Percentiles rank a stretch among this genome's conserved stretches.
Evolutionary conservation across 2,797 vertebrate species (phyloP).

Genomic region (Lacerta bilineata): DNA sequence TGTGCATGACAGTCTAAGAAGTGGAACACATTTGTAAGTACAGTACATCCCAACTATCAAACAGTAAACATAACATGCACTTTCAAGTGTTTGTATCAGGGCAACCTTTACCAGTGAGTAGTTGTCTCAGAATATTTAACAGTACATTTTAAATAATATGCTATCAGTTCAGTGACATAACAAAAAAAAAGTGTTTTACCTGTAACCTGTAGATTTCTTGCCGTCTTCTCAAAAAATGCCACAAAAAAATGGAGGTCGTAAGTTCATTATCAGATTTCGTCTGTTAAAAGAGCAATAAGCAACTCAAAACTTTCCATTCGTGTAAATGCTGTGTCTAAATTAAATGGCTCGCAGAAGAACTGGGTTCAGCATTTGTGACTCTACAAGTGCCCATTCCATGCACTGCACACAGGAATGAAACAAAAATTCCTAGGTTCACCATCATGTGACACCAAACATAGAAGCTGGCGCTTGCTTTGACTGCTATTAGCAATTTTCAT

Average conservation of each 20-base stretch:
- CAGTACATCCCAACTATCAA: background rate
- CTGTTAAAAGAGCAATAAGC: slow-evolving; percentile 2
- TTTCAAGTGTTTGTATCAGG: slow-evolving; percentile 20
- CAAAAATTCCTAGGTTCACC: slow-evolving; percentile 72
- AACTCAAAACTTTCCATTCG: slow-evolving; percentile 34
- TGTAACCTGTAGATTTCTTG: slow-evolving; percentile 61
- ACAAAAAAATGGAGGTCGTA: background rate
- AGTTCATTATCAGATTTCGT: slow-evolving; percentile 14
- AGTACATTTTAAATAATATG: slow-evolving; percentile 7
- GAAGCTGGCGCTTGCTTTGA: slow-evolving; percentile 58
- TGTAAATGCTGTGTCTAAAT: slow-evolving; percentile 35
- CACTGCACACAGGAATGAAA: slow-evolving; percentile 67
- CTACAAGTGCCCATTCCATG: slow-evolving; percentile 62
- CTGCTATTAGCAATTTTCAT: slow-evolving; percentile 54
- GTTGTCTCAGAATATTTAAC: slow-evolving; percentile 10
- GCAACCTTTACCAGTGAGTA: background rate
- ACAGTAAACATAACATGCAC: background rate
- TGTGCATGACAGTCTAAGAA: slow-evolving; percentile 19
- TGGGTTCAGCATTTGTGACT: slow-evolving; percentile 64
- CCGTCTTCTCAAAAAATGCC: slow-evolving; percentile 20
- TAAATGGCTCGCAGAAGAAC: slow-evolving; percentile 34
- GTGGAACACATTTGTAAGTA: slow-evolving; percentile 11
- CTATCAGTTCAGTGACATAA: slow-evolving; percentile 29
- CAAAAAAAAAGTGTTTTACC: slow-evolving; percentile 62
- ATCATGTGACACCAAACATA: slow-evolving; percentile 75